Conservation (phyloP, 1,140 invertebrate species). For the Bombus pyrosoma region DNA sequence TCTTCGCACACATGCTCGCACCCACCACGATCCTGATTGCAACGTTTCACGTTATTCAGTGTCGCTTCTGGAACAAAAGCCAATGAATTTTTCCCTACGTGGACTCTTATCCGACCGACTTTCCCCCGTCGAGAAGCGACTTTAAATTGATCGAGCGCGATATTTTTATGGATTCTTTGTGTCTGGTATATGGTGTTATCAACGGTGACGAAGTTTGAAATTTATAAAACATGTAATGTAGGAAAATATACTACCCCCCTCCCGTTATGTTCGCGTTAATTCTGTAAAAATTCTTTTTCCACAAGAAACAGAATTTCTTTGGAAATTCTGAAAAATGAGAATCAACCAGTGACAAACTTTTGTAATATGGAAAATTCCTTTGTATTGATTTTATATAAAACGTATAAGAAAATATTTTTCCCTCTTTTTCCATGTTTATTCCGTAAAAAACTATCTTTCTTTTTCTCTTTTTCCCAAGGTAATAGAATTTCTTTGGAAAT, state of each 20-base stretch:
- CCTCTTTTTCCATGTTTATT: no score
- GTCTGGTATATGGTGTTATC: not conserved
- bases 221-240: not conserved
- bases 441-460: no score
- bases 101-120: not conserved
- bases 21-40: slow-evolving; percentile 74
- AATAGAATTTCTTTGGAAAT: no score
- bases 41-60: slow-evolving; percentile 69
- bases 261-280: not conserved
- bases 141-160: not conserved
- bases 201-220: not conserved
- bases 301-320: not conserved
- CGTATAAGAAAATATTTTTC: no score
- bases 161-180: not conserved
- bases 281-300: not conserved
- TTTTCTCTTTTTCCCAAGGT: no score
- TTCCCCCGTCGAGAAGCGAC: not conserved
- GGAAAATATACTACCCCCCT: not conserved
- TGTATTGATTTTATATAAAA: no score
- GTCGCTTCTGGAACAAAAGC: slow-evolving; percentile 63
- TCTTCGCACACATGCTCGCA: slow-evolving; percentile 82
- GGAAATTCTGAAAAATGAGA: not conserved
- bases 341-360: not conserved
- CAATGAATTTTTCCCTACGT: slow-evolving; percentile 11
- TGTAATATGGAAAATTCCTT: no score